phyloP scores from a whole-genome alignment of 1,140 invertebrate species.

The Muscidifurax raptorellus region DNA sequence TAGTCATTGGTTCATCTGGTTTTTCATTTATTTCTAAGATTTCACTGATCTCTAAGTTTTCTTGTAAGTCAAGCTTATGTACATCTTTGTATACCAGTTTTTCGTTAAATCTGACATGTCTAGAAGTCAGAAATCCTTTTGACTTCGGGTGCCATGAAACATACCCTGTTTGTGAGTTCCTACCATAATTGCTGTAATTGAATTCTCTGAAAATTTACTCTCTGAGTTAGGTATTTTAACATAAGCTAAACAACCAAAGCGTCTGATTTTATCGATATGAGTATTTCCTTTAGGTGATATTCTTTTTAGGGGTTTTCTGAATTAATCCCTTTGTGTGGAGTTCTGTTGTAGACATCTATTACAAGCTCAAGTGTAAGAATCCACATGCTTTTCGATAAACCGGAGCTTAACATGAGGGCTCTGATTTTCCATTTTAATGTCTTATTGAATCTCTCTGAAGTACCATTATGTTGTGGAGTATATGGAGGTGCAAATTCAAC shows the following conservation, averaged over 20 bases:
- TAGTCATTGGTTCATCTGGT: neutral
- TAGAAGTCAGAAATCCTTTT: neutral
- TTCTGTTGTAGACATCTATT: neutral
- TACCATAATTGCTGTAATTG: neutral
- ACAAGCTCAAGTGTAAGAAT: neutral
- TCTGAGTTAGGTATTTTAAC: neutral
- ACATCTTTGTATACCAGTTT: constrained; percentile 13
- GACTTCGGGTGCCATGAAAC: neutral
- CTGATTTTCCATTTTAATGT: constrained; percentile 8
- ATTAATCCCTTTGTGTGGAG: neutral
- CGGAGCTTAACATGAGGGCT: neutral
- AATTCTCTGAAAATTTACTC: neutral
- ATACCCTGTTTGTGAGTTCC: neutral
- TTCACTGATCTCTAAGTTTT: neutral
- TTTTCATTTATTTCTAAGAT: neutral
- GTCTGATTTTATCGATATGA: constrained; percentile 9
- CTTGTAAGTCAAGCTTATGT: neutral
- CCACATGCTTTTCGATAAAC: neutral
- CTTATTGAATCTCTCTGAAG: constrained; percentile 12
- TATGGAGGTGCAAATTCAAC: neutral
- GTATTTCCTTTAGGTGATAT: neutral
- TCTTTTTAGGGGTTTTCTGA: neutral
- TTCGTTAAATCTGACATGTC: constrained; percentile 21
- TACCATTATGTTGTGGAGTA: constrained; percentile 37
- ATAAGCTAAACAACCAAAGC: constrained; percentile 23